A percentile compares a stretch with the other conserved stretches of the same genome.
phyloP scores from a whole-genome alignment of 1,140 invertebrate species.

The Xylocopa sonorina region DNA sequence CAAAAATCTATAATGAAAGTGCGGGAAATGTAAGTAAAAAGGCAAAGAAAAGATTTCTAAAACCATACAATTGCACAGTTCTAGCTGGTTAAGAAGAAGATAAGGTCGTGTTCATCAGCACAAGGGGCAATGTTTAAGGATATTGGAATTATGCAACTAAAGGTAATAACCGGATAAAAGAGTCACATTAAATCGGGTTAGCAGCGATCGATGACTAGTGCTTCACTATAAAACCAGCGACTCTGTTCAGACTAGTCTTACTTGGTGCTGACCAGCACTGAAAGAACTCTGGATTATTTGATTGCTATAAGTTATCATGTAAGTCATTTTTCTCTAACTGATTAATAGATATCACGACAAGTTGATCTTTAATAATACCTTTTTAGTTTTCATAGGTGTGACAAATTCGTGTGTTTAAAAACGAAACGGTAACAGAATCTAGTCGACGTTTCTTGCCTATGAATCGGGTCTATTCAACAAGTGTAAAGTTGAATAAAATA shows the following conservation, averaged over 20 bases:
- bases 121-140: conserved; percentile 21
- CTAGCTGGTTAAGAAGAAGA: conserved; percentile 17
- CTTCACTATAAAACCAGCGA: conserved; percentile 49
- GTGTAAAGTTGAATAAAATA: neutral
- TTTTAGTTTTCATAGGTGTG: neutral
- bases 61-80: conserved; percentile 27
- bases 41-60: neutral
- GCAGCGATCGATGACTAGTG: conserved; percentile 32
- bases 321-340: neutral
- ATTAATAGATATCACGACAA: neutral
- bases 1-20: conserved; percentile 24
- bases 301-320: neutral
- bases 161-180: conserved; percentile 49
- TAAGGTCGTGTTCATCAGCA: neutral
- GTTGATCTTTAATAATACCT: neutral
- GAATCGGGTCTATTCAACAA: neutral
- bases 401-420: neutral
- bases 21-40: conserved; percentile 19
- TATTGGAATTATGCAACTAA: conserved; percentile 36
- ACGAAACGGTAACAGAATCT: neutral
- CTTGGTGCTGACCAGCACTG: conserved; percentile 41
- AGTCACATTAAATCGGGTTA: conserved; percentile 38
- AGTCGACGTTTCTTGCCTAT: too few species aligned
- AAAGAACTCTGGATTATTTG: neutral
- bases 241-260: conserved; percentile 28